These are phyloP conservation scores for Rotaria magnacalcarata DNA, from an alignment of 2,888 invertebrate genomes.

Conservation along the genomic window DNA sequence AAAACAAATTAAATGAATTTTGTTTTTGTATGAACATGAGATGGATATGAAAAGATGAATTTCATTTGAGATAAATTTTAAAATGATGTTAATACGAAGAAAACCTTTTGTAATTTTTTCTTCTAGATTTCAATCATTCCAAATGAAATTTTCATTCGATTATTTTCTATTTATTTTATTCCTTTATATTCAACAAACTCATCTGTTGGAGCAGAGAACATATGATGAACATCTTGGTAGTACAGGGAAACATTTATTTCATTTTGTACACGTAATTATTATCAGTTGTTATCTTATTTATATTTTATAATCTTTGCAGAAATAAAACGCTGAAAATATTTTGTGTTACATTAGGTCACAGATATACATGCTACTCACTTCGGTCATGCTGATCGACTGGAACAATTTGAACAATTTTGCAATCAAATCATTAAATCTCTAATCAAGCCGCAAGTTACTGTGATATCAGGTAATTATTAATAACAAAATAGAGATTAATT, in stretches of 20 bases:
- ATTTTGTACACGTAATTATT: conserved; percentile 24
- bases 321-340: neutral
- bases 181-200: too few species aligned
- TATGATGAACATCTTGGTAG: neutral
- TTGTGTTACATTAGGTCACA: neutral
- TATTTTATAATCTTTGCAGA: neutral
- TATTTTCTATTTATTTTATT: too few species aligned
- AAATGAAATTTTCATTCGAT: too few species aligned
- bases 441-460: neutral
- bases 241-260: conserved; percentile 1
- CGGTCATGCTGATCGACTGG: neutral
- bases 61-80: too few species aligned
- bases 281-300: neutral
- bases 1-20: too few species aligned
- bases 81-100: too few species aligned
- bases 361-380: neutral
- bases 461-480: neutral
- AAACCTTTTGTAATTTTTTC: too few species aligned
- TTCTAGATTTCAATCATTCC: too few species aligned
- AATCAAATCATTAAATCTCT: neutral
- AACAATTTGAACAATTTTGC: conserved; percentile 33
- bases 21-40: too few species aligned
- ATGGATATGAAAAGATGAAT: too few species aligned
- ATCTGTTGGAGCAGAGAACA: too few species aligned
- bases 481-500: neutral